A percentile compares a stretch with the other conserved stretches of the same genome.
phyloP scores from a whole-genome alignment of 2,797 vertebrate species.

The Pachyuromys duprasi region DNA sequence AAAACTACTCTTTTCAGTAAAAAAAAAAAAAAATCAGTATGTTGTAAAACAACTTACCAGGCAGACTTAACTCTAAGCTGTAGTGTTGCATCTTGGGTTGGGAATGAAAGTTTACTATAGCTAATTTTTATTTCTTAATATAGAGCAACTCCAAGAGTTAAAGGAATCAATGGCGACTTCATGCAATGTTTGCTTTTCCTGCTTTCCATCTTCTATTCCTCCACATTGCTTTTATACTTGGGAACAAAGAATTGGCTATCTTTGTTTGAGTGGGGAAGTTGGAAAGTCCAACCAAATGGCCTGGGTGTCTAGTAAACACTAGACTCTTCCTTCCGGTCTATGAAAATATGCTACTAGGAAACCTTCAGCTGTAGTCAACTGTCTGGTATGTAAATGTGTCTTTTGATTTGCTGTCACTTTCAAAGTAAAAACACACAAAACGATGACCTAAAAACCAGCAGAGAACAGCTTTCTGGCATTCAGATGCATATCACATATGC shows the following conservation, averaged over 20 bases:
- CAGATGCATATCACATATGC: constrained; percentile 52
- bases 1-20: not conserved
- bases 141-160: not conserved
- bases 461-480: constrained; percentile 31
- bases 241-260: not conserved
- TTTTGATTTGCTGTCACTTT: constrained; percentile 36
- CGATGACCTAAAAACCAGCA: constrained; percentile 50
- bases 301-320: not conserved
- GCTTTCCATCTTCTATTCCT: not conserved
- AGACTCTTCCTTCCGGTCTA: not conserved
- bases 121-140: not conserved
- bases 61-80: not conserved
- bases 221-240: not conserved
- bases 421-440: constrained; percentile 39
- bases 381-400: not conserved
- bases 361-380: not conserved
- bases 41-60: not conserved
- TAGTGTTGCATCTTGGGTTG: not conserved
- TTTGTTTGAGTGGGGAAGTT: not conserved
- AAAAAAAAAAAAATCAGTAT: too few species aligned
- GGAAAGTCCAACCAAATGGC: not conserved
- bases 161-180: not conserved
- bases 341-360: not conserved
- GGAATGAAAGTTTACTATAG: not conserved
- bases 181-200: not conserved